Base-by-base conservation (phyloP, 2,888 invertebrate genomes). In the Cremastinae sp. region DNA sequence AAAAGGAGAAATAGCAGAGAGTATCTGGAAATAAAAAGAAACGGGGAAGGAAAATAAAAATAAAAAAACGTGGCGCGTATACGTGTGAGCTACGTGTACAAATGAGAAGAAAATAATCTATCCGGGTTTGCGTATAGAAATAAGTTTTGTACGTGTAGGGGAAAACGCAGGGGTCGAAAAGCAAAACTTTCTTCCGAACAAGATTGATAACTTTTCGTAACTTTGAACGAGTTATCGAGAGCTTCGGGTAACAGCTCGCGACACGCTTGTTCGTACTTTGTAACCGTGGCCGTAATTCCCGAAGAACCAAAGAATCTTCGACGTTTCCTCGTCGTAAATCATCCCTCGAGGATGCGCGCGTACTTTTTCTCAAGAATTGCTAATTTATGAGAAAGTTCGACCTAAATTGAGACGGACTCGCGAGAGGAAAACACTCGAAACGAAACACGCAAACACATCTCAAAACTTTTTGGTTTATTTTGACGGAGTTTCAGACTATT, bases 181-280 rank as follows among this genome's bases (percentile, higher is more conserved):
- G 61, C 36, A 12, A 20, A 75, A 64, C 62, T 69, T 74, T 49
- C 49, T 43, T 34, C 64, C 20, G 22, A n/a, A 36, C 28, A 62
- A 56, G 51, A 75, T 75, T 68, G 71, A 75, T 75, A 72, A 72
- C 58, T 51, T 51, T 5, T 38, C 56, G n/a, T n/a, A 72, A 72
- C 47, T 72, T 65, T 41, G 22, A 58, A 58, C 41, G 34, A 65
- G 58, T 72, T 65, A 65, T 65, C 51, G 51, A 64, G 49, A 65
- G 56, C 41, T 58, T 38, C 16, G 49, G 38, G 12, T 34, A 36
- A 12, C 20, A 18, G 10, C 18, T 12, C 9, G 49, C 12, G 18
- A 18, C 72, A 65, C 65, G 41, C 28, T 58, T 64, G 10, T 28
- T 18, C 1, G n/a, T 1, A 18, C 7, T 34, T 65, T 8, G n/a